These are phyloP conservation scores for Mantis religiosa DNA, from an alignment of 2,888 invertebrate genomes.

Conservation along the genomic window DNA sequence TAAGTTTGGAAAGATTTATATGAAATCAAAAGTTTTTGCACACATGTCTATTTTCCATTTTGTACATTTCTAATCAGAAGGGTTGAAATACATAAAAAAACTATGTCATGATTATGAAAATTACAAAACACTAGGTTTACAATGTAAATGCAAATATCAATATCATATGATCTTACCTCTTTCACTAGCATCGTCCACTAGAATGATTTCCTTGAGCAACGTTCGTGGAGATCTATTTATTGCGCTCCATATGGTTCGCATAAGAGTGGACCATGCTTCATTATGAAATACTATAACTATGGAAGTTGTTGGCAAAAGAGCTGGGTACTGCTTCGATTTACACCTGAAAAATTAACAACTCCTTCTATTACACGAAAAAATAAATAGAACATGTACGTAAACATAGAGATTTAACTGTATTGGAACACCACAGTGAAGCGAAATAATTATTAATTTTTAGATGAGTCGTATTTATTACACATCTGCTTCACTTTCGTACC, in stretches of 20 bases:
- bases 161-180: slow-evolving; percentile 54
- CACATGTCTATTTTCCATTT: no score
- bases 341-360: slow-evolving; percentile 54
- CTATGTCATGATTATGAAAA: no score
- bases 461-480: no score
- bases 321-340: slow-evolving; percentile 72
- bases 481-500: no score
- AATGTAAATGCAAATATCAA: neutral
- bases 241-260: slow-evolving; percentile 92
- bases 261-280: slow-evolving; percentile 96
- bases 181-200: slow-evolving; percentile 87
- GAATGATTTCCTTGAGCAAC: slow-evolving; percentile 76
- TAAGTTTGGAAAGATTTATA: no score
- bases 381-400: neutral
- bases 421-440: no score
- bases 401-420: no score
- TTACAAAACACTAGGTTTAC: no score
- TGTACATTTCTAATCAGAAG: no score
- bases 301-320: slow-evolving; percentile 77
- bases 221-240: slow-evolving; percentile 78
- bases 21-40: no score
- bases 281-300: slow-evolving; percentile 98
- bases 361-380: neutral
- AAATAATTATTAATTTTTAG: no score
- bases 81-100: no score